These are phyloP conservation scores for Euura lappo DNA, from an alignment of 1,140 invertebrate species.

Conservation along the genomic window DNA sequence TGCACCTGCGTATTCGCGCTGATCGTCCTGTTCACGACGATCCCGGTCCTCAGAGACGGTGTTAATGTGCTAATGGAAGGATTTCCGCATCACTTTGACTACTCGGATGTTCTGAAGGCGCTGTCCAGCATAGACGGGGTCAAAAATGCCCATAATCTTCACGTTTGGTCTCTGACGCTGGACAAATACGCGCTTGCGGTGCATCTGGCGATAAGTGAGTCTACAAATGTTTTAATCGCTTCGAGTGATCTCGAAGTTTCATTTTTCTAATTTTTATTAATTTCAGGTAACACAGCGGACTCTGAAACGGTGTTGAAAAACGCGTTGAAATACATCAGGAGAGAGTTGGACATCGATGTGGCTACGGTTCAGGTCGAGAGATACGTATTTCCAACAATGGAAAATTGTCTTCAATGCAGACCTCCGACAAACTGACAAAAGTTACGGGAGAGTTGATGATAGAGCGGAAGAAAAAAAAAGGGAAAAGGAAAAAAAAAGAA, in stretches of 20 bases:
- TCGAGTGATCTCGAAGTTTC: constrained; percentile 20
- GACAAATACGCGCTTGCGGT: constrained; percentile 74
- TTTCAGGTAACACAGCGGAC: constrained; percentile 57
- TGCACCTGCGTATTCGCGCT: constrained; percentile 89
- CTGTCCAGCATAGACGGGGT: constrained; percentile 71
- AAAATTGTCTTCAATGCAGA: constrained; percentile 52
- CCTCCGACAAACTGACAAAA: constrained; percentile 9
- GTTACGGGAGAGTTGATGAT: too few species aligned
- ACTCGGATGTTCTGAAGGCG: constrained; percentile 58
- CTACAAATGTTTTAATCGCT: constrained; percentile 16
- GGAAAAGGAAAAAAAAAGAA: background rate
- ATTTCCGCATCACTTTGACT: constrained; percentile 68
- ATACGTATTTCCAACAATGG: constrained; percentile 52
- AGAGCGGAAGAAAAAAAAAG: too few species aligned
- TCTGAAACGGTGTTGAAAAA: constrained; percentile 60
- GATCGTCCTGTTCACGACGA: constrained; percentile 82
- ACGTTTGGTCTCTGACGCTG: constrained; percentile 82
- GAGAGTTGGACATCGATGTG: constrained; percentile 65
- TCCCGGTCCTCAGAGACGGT: constrained; percentile 77
- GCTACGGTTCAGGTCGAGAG: constrained; percentile 70
- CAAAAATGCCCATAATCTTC: constrained; percentile 77
- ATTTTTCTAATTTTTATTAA: constrained; percentile 35
- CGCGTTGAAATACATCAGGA: constrained; percentile 61
- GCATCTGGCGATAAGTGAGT: constrained; percentile 77
- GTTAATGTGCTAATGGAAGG: constrained; percentile 81